These are phyloP conservation scores for Eucera pruinosa DNA, from an alignment of 2,888 invertebrate genomes.

Conservation along the genomic window DNA sequence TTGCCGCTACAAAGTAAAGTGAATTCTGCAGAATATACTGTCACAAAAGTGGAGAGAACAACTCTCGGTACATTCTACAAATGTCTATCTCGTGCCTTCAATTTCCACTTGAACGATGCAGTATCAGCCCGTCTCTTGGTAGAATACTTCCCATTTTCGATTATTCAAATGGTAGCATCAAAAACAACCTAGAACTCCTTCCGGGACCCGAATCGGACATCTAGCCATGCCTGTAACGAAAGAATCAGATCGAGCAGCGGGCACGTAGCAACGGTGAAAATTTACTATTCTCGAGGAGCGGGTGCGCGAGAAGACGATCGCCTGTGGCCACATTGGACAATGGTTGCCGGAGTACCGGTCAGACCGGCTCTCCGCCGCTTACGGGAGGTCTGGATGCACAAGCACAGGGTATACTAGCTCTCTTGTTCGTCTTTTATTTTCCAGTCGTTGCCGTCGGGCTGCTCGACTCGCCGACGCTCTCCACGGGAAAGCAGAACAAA, in stretches of 20 bases:
- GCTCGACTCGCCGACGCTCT: slow-evolving; percentile 28
- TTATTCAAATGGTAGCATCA: not conserved
- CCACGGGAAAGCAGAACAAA: slow-evolving; percentile 71
- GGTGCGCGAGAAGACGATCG: slow-evolving; percentile 42
- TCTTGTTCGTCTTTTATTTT: slow-evolving; percentile 51
- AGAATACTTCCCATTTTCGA: not conserved
- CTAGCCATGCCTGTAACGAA: not conserved
- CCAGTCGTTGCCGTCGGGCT: slow-evolving; percentile 32
- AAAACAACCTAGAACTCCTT: not conserved
- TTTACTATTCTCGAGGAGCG: slow-evolving; percentile 28
- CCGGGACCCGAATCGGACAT: too few species aligned
- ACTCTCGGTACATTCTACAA: too few species aligned
- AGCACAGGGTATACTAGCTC: slow-evolving; percentile 38
- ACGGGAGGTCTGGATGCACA: slow-evolving; percentile 75
- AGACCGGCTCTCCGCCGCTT: slow-evolving; percentile 77
- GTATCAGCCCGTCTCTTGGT: not conserved
- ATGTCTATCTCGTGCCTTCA: not conserved
- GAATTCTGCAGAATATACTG: too few species aligned
- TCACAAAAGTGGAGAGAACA: too few species aligned
- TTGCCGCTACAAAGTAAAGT: too few species aligned
- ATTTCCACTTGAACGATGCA: not conserved
- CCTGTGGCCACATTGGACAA: slow-evolving; percentile 50
- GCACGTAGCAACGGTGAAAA: slow-evolving; percentile 14
- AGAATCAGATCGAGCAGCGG: not conserved
- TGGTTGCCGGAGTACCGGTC: slow-evolving; percentile 73